Evolutionary conservation across 2,797 vertebrate genomes (phyloP).

Genomic region (Falco naumanni): DNA sequence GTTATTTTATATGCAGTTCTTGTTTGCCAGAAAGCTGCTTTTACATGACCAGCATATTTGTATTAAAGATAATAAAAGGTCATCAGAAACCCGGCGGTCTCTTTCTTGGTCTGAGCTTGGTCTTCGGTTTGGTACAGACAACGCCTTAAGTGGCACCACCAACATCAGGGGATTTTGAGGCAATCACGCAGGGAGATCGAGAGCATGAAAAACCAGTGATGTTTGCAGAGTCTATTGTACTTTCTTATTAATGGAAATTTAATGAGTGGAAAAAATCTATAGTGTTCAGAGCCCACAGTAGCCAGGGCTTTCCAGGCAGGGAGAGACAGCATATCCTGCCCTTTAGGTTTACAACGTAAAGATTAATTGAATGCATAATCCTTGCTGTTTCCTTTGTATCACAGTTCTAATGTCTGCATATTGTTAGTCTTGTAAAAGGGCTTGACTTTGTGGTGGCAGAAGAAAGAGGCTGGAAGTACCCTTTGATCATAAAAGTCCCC

Average conservation of each 20-base stretch:
- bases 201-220: background rate
- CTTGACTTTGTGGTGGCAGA: background rate
- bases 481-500: background rate
- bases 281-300: background rate
- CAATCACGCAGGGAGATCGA: background rate
- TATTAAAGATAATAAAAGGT: background rate
- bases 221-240: background rate
- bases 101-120: background rate
- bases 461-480: background rate
- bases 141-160: background rate
- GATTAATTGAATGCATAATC: conserved; percentile 1
- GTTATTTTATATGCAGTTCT: background rate
- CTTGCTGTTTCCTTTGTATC: background rate
- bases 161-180: background rate
- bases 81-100: background rate
- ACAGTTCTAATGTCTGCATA: background rate
- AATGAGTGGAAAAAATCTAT: background rate
- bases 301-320: background rate
- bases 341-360: background rate
- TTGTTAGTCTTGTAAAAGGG: background rate
- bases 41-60: background rate
- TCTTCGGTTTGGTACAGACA: background rate
- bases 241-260: background rate
- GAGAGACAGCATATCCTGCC: background rate
- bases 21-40: background rate